Conservation (phyloP, 2,888 invertebrate genomes). For the Acronicta alni region DNA sequence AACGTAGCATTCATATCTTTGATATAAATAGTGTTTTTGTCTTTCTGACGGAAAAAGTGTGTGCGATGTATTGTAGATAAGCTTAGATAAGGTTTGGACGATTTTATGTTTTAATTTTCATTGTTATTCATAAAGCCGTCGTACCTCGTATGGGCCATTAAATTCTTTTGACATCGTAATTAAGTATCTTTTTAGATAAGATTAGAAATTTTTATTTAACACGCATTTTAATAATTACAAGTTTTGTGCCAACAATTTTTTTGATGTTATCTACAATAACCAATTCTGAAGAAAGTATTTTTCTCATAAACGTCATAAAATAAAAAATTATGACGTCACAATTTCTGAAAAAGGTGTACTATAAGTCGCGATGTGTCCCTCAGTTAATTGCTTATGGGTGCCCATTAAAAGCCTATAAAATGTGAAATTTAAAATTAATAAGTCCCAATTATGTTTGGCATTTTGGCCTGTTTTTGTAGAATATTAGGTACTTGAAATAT, state of each 20-base stretch:
- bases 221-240: constrained; percentile 13
- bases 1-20: constrained; percentile 7
- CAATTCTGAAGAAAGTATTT: constrained; percentile 38
- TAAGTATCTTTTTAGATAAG: constrained; percentile 16
- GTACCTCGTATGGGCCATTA: constrained; percentile 33
- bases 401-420: constrained; percentile 62
- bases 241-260: constrained; percentile 15
- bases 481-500: constrained; percentile 17
- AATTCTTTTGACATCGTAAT: constrained; percentile 33
- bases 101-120: constrained; percentile 33
- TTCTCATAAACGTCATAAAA: constrained; percentile 48
- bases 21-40: constrained; percentile 21
- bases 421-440: constrained; percentile 53
- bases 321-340: constrained; percentile 45
- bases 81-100: constrained; percentile 20
- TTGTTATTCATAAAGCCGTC: constrained; percentile 24
- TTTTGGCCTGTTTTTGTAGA: constrained; percentile 12
- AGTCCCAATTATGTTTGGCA: constrained; percentile 32
- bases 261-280: constrained; percentile 43
- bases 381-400: constrained; percentile 48
- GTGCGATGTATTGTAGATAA: constrained; percentile 16
- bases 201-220: constrained; percentile 25
- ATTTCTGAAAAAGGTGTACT: constrained; percentile 15
- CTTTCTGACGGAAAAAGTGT: constrained; percentile 7
- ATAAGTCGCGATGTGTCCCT: constrained; percentile 41